Conservation (phyloP, 1,140 invertebrate genomes). For the Parasteatoda tepidariorum region DNA sequence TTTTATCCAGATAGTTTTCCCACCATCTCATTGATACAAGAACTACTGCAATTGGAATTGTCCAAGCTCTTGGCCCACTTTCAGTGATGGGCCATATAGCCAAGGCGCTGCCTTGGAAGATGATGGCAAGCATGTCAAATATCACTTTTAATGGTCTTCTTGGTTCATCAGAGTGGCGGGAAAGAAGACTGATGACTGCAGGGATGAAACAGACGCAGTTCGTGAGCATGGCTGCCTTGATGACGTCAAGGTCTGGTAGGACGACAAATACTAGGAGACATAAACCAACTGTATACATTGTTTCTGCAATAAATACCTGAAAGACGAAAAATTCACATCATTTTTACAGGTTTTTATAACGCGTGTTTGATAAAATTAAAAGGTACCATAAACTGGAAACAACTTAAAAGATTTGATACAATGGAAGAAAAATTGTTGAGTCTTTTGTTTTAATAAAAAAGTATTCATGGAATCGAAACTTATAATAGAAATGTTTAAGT, state of each 20-base stretch:
- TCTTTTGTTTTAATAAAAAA: no score
- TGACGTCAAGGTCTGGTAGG: slow-evolving; percentile 68
- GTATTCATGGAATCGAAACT: no score
- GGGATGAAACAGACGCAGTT: slow-evolving; percentile 68
- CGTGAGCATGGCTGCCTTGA: slow-evolving; percentile 67
- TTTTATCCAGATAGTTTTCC: slow-evolving; percentile 71
- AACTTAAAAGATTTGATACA: background rate
- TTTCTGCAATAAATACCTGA: slow-evolving; percentile 67
- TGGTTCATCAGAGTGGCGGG: slow-evolving; percentile 57
- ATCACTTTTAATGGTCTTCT: slow-evolving; percentile 59
- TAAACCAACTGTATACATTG: slow-evolving; percentile 68
- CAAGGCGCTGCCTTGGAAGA: slow-evolving; percentile 82
- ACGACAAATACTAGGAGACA: slow-evolving; percentile 68
- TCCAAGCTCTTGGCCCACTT: slow-evolving; percentile 64
- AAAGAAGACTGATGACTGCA: slow-evolving; percentile 64
- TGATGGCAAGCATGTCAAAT: slow-evolving; percentile 66
- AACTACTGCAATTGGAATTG: slow-evolving; percentile 69
- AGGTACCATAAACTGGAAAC: background rate
- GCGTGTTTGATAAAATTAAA: background rate
- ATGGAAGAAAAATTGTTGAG: background rate
- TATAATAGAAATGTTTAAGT: no score
- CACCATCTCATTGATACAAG: slow-evolving; percentile 71
- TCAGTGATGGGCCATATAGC: slow-evolving; percentile 83
- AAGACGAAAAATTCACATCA: background rate
- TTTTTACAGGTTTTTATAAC: background rate